These are phyloP conservation scores for Leucosticte australis DNA, from an alignment of 2,113 vertebrate species.

Conservation along the genomic window DNA sequence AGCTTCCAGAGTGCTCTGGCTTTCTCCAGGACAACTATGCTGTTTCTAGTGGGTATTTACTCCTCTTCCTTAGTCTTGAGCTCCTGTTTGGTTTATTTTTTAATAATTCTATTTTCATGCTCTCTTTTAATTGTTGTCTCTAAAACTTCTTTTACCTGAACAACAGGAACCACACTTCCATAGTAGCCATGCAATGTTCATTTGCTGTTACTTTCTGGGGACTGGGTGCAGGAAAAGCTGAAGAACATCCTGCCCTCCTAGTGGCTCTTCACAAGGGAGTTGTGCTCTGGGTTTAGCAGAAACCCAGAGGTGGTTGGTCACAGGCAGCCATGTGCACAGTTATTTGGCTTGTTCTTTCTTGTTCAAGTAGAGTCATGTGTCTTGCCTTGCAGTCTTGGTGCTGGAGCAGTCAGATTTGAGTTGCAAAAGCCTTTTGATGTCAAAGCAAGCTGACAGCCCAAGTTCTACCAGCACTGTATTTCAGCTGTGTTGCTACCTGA, in stretches of 20 bases:
- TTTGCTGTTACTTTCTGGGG: neutral
- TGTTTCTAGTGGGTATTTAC: neutral
- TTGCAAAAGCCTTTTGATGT: neutral
- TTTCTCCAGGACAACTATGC: neutral
- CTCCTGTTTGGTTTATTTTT: neutral
- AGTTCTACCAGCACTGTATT: neutral
- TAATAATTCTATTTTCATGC: neutral
- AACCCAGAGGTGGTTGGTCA: neutral
- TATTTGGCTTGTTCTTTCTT: neutral
- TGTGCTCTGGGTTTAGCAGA: neutral
- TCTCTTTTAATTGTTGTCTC: neutral
- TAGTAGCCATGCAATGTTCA: neutral
- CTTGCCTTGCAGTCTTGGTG: neutral
- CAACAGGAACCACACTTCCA: fast-evolving
- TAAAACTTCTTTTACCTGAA: neutral
- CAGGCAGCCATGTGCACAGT: neutral
- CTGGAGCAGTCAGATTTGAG: neutral
- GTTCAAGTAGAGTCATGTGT: neutral
- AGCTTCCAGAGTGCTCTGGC: neutral
- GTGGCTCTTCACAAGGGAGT: neutral
- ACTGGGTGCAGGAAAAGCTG: neutral
- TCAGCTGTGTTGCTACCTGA: neutral
- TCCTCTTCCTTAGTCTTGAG: neutral
- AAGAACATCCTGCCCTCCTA: neutral
- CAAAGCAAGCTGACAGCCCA: neutral